Base-by-base conservation (phyloP, 2,113 vertebrate genomes). In the Pithys albifrons region DNA sequence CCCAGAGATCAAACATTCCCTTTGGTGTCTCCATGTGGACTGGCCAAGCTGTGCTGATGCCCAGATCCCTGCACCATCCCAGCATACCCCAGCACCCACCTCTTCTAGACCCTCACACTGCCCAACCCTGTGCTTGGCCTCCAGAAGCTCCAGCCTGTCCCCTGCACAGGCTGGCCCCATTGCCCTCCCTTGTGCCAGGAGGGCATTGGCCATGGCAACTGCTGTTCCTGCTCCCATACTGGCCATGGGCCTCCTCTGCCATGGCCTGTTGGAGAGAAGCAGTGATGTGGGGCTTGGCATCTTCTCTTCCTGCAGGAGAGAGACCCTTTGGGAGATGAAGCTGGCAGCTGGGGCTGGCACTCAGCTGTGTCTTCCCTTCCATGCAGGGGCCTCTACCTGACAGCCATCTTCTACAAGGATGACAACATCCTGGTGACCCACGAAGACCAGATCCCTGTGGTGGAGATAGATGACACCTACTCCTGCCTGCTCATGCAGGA, bases 401-500 rank as follows among this genome's bases (percentile, higher is more conserved):
- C 98, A 8, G 98, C 98, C 59, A 98, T 99, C 92, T 98, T 99
- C 97, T 99, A 99, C 97, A 98, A 98, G 96, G 99, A 99, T 0
- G 99, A 99, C 88, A 98, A 97, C 39, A 95, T 99, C 49, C 65
- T 99, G 88, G 98, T 99, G 84, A 99, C 99, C 7, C 97, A 98
- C 2, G 99, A 99, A 72, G 99, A 99, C 51, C 99, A 99, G 98
- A 98, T 99, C 94, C 99, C 99, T 0, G 97, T 99, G 37, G 98
- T 99, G 39, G 99, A 99, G 95, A 98, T 99, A 35, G 99, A 99
- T 49, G 99, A 99, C 86, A 98, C 98, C 22, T 99, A 98, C 92
- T 98, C 99, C n/a, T 99, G 98, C 92, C 98, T 98, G 31, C 98
- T 99, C 24, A 98, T 98, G 97, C 99, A 99, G 94, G 99, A 99